Conservation (phyloP, 2,113 vertebrate species). For the Clinocottus analis region DNA sequence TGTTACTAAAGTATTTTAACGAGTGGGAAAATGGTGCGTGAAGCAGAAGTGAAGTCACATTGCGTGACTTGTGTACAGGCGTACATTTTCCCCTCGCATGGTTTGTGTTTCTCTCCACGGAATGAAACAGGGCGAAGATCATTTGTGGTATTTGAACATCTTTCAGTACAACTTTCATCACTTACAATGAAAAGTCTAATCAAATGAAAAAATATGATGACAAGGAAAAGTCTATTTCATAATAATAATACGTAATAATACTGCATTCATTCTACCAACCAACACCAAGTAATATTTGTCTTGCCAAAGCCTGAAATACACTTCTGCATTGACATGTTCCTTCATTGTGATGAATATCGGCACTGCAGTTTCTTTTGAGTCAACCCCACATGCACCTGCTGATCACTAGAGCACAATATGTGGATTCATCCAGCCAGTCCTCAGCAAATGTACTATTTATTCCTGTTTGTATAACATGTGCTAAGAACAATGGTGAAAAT, state of each 20-base stretch:
- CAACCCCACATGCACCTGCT: neutral
- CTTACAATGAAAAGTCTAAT: no score
- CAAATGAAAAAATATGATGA: neutral
- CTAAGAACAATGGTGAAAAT: neutral
- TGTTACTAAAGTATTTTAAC: slow-evolving; percentile 40
- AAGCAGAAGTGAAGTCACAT: slow-evolving; percentile 3
- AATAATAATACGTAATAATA: neutral
- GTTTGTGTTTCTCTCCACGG: slow-evolving; percentile 6
- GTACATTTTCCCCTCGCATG: slow-evolving; percentile 30
- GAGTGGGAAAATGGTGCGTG: slow-evolving; percentile 1
- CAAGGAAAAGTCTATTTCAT: neutral
- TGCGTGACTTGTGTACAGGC: neutral
- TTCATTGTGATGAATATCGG: neutral
- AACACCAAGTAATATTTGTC: neutral
- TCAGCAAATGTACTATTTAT: neutral
- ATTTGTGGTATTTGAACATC: slow-evolving; percentile 12
- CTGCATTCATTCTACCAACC: neutral
- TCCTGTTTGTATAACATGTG: neutral
- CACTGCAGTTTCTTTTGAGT: neutral
- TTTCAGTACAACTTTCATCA: slow-evolving; percentile 11
- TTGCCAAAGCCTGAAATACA: neutral
- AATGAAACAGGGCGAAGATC: neutral
- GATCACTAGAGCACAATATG: neutral
- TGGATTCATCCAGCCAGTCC: neutral
- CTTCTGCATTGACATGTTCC: neutral